Base-by-base conservation (phyloP, 92 coral and sea anemone genomes). In the Phymanthus crucifer region DNA sequence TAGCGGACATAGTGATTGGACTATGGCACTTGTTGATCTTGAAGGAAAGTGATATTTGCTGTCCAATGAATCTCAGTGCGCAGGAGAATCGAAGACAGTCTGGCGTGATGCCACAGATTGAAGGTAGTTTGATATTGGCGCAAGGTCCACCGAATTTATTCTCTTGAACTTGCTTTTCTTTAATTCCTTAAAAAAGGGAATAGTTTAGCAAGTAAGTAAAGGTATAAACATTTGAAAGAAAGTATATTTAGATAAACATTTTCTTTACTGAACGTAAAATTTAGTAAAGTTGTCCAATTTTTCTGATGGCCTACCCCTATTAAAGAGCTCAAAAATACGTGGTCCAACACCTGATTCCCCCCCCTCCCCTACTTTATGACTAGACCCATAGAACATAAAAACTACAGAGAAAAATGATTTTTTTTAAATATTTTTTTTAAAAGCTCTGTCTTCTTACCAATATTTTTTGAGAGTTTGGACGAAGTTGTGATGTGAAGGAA, bases 1-100 rank as follows among this genome's bases (percentile, higher is more conserved):
- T 78, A 24, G 58, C 87, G 24, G 47, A 73, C 54, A 87, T 67
- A 10, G 90, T 75, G 26, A 87, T 46, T 0, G 90, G 90, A 32
- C 23, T 77, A 52, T 83, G 87, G 34, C 90, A 87, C 36, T 76
- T 77, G 87, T 83, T 83, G 75, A 87, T 57, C 31, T 73, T 73
- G 50, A 87, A 87, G 24, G 80, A 75, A 45, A 81, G 69, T 0
- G 36, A 23, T 10, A 83, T 45, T n/a, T 35, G 71, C 35, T 87
- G 84, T 29, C 86, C 78, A 66, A 65, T 78, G 75, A 87, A 87
- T 8, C 52, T 72, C 4, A 87, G 73, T 17, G 23, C 48, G 37
- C 87, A 87, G 32, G 79, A 68, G 21, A 87, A 23, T 12, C 35
- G 29, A 16, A 78, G 64, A 35, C 90, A 87, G 77, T 83, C 87